Evolutionary conservation across 2,888 invertebrate species (phyloP), one percentile per base, ranked within the genome.

Genomic region (Amiota minor): DNA sequence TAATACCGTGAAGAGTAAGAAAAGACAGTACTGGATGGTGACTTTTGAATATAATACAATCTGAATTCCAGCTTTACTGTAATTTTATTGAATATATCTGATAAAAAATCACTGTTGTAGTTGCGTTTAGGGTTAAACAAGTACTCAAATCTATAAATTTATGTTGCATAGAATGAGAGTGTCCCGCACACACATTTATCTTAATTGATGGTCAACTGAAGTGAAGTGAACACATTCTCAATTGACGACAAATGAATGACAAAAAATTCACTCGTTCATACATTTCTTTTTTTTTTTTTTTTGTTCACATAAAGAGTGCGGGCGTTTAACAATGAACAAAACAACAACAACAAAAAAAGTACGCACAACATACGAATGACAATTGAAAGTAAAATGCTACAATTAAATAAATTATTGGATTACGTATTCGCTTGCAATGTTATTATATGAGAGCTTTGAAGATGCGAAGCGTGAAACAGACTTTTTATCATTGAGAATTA

Each of bases 351-450:
- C 55, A 55, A 14, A n/a, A 70, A n/a, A 46, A 45, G 18, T 47
- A 59, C 45, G 45, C 59, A 62, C 16, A 72, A 50, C 20, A 77
- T 53, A 53, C 59, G 64, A 55, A 62, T 76, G 81, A 73, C 74
- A 79, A 56, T 78, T 77, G 82, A 76, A 35, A 35, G 77, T 76
- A 74, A 72, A 77, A 81, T 76, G 76, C 79, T 76, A 80, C 80
- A 85, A 83, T 83, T 85, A 84, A 84, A 77, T 85, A 78, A 85
- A 85, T 85, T 83, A 85, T 78, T 72, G 72, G 75, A 77, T 76
- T 77, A 79, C 75, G 73, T n/a, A 68, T 50, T 16, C 23, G 67
- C 53, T 50, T 20, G 64, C n/a, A 46, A n/a, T 55, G n/a, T 49
- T 68, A 53, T 50, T 68, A 53, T 45, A 4, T 62, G 45, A 35